Conservation (phyloP, 2,888 invertebrate species). For the Agrotis clavis region DNA sequence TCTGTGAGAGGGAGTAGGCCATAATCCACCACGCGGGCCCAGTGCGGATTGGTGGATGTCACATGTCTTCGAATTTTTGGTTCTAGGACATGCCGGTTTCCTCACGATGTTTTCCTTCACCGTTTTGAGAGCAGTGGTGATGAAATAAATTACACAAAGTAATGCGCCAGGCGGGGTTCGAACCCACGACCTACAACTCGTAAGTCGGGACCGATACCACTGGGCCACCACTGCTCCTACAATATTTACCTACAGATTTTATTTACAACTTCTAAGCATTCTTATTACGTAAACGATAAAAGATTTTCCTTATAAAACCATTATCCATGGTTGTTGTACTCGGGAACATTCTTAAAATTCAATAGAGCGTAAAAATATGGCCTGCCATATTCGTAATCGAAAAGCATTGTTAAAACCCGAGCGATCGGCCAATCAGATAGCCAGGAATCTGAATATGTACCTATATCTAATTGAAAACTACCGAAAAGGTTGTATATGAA, state of each 20-base stretch:
- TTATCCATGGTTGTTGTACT: constrained; percentile 5
- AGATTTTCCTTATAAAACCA: neutral
- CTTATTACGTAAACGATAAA: neutral
- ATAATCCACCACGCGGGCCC: too few species aligned
- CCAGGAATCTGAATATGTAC: constrained; percentile 12
- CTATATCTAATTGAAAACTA: constrained; percentile 21
- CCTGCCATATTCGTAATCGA: constrained; percentile 32
- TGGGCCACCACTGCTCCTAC: too few species aligned
- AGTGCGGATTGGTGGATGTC: too few species aligned
- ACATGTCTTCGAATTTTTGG: too few species aligned
- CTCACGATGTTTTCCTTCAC: too few species aligned
- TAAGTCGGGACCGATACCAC: too few species aligned
- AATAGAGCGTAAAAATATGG: constrained; percentile 17
- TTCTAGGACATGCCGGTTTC: too few species aligned
- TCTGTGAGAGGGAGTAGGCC: too few species aligned
- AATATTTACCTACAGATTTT: constrained; percentile 7
- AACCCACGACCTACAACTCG: too few species aligned
- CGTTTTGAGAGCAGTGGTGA: too few species aligned
- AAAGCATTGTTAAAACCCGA: constrained; percentile 16
- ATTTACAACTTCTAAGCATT: constrained; percentile 9
- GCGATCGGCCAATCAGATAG: constrained; percentile 16
- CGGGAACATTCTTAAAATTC: constrained; percentile 33
- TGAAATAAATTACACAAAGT: too few species aligned
- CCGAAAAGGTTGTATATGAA: constrained; percentile 8
- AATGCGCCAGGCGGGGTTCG: too few species aligned